Evolutionary conservation across 2,888 invertebrate genomes (phyloP).

Genomic region (Coenonympha arcania): DNA sequence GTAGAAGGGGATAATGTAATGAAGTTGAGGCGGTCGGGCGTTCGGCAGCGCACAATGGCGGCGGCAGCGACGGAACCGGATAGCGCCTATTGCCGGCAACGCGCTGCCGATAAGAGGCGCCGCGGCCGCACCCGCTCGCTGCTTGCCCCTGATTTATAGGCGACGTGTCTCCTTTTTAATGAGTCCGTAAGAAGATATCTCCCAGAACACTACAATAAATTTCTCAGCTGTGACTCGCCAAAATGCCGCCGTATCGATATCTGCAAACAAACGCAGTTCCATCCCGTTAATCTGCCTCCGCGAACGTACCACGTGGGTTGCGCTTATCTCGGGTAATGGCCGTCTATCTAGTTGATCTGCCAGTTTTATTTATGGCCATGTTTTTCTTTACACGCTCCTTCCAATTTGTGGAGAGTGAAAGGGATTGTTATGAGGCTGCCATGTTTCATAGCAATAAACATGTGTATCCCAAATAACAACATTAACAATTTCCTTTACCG

Average conservation of each 20-base stretch:
- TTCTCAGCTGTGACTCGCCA: conserved; percentile 61
- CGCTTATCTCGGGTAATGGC: conserved; percentile 71
- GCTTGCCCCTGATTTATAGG: conserved; percentile 68
- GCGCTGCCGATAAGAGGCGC: conserved; percentile 58
- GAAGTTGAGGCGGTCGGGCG: conserved; percentile 50
- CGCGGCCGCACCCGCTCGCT: conserved; percentile 42
- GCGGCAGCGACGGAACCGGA: conserved; percentile 68
- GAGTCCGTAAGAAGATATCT: conserved; percentile 74
- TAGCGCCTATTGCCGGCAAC: conserved; percentile 70
- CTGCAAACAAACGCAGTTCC: conserved; percentile 66
- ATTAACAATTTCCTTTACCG: conserved; percentile 59
- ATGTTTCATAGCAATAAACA: conserved; percentile 73
- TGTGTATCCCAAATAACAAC: conserved; percentile 71
- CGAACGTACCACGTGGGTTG: conserved; percentile 66
- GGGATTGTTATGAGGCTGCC: conserved; percentile 72
- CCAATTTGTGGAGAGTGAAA: conserved; percentile 75
- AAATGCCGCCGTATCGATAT: conserved; percentile 69
- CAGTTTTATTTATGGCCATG: conserved; percentile 73
- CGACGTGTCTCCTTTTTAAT: conserved; percentile 74
- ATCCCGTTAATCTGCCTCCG: conserved; percentile 67
- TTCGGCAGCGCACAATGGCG: conserved; percentile 51
- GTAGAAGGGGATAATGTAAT: conserved; percentile 56
- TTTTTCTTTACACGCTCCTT: conserved; percentile 73
- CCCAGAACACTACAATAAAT: conserved; percentile 67
- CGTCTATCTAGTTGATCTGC: conserved; percentile 73